Evolutionary conservation across 2,113 vertebrate species (phyloP), one percentile per base, ranked within the genome.

Genomic region (Quiscalus mexicanus): DNA sequence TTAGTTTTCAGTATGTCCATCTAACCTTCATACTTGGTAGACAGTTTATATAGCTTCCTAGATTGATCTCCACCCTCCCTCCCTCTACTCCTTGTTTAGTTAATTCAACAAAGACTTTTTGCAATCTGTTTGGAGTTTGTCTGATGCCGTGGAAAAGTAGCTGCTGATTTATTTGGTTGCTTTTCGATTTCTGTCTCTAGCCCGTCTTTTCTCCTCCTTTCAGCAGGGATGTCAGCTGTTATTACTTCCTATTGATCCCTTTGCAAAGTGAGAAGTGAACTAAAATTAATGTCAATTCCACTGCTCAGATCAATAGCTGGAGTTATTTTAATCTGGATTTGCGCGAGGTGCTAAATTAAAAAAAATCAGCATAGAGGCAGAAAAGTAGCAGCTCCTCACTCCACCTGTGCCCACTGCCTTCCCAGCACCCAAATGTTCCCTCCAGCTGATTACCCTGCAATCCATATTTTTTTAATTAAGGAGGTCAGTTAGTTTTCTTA

Each of bases 281-380:
- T 99, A 99, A 99, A 99, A 99, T 99, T 99, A 99, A 99, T 99
- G 99, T 99, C 99, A 98, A 98, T 99, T 99, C 99, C 98, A 99
- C 98, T 98, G 97, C 98, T 98, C 49, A 89, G 98, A 99, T 99
- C 99, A 99, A 99, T 99, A 98, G 97, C 97, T 97, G 98, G 98
- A 98, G 98, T 99, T 99, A 98, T 99, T 99, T 99, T 98, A 99
- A 99, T 99, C 98, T 98, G 98, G 98, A 99, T 99, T 98, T 98
- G 98, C 98, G 75, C 95, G 95, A 97, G 97, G 98, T 98, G 98
- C 98, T 98, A 98, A 98, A 98, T 98, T 98, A 98, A 98, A 99
- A 98, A 98, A 98, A 98, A 98, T 98, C 98, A 98, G 98, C 98
- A 98, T 98, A 98, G 96, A 98, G 93, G 98, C 97, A 97, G 97